Base-by-base conservation (phyloP, 2,888 invertebrate species). In the Lomographa bimaculata region DNA sequence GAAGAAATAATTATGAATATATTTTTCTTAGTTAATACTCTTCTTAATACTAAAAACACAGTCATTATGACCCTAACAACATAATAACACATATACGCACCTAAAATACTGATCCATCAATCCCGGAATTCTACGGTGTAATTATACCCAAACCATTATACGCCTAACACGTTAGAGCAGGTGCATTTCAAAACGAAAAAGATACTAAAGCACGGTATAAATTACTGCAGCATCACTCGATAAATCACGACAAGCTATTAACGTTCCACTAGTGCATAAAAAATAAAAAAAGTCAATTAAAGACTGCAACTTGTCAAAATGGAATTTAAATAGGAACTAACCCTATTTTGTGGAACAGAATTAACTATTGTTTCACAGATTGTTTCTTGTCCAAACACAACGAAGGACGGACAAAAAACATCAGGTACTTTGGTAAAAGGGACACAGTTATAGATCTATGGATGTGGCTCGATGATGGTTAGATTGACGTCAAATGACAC, bases 341-440 rank as follows among this genome's bases (percentile, higher is more conserved):
- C 68, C 75, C 76, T 63, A 66, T 61, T 49, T 20, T 46, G 40
- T 35, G 12, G 38, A 44, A 65, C 64, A 49, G 64, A 73, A 79
- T 77, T 75, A 78, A 78, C 74, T 78, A 84, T 87, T 86, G 85
- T 86, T 85, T 79, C 74, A 76, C 65, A 64, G 71, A 71, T 71
- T 76, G 77, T 74, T 79, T 67, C 74, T 70, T 76, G 70, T 77
- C 70, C 71, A 84, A 84, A 86, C 81, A 86, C 58, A 54, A 50
- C 59, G 50, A 61, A 54, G 64, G 67, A 66, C 57, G 32, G 79
- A 84, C 75, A 86, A 87, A 86, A 87, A 85, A 84, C 79, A 84
- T 74, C 84, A 84, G 87, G 87, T 84, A 85, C 49, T 56, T 41
- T 41, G 27, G 39, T 38, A 49, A 50, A 49, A 29, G 58, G 51